Evolutionary conservation across 2,888 invertebrate genomes (phyloP).

Genomic region (Clusia tigrina): DNA sequence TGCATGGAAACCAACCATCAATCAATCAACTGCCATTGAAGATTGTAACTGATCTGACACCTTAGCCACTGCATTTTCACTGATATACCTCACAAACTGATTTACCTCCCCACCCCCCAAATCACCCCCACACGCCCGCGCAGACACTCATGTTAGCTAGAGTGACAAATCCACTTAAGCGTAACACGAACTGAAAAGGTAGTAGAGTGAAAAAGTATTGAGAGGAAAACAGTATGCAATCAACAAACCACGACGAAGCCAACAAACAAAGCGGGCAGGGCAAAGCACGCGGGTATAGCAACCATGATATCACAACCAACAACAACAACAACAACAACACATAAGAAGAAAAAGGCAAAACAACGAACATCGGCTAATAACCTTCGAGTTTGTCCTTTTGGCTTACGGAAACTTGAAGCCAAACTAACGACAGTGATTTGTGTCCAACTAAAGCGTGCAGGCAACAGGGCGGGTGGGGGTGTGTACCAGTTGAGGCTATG

Average conservation of each 20-base stretch:
- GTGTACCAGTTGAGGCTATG: background rate
- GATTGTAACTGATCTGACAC: too few relatives aligned
- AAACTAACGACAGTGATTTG: conserved; percentile 9
- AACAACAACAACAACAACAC: conserved; percentile 24
- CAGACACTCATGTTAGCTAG: background rate
- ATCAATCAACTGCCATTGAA: too few relatives aligned
- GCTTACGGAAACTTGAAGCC: background rate
- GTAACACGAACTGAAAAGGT: conserved; percentile 31
- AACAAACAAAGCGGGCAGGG: background rate
- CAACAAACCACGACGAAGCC: conserved; percentile 7
- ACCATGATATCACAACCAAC: too few relatives aligned
- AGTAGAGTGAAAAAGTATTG: conserved; percentile 6
- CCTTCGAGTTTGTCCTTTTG: conserved; percentile 22
- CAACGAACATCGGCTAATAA: conserved; percentile 26
- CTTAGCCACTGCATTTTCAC: too few relatives aligned
- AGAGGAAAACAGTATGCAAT: background rate
- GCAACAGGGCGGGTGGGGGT: background rate
- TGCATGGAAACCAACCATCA: too few relatives aligned
- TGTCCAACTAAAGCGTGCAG: background rate
- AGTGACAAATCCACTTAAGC: conserved; percentile 56
- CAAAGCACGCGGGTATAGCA: too few relatives aligned
- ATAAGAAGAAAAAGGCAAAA: conserved; percentile 12
- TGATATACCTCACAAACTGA: too few relatives aligned
- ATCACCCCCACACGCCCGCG: background rate
- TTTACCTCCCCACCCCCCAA: too few relatives aligned